Percentiles rank a stretch among this genome's conserved stretches.
phyloP scores from a whole-genome alignment of 2,888 invertebrate genomes.

The Scaptomyza cyrtandrae region DNA sequence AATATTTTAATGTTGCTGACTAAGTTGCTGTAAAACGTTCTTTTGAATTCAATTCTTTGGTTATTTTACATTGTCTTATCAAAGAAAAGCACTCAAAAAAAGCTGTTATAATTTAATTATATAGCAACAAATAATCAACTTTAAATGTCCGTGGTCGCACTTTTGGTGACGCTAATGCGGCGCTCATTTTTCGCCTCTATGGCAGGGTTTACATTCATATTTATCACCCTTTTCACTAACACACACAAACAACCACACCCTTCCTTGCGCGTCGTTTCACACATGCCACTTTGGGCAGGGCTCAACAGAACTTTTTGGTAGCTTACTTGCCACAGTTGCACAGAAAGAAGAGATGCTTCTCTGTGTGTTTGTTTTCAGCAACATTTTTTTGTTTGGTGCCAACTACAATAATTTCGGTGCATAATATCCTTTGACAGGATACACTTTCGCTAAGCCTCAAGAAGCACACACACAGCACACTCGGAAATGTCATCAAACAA shows the following conservation, averaged over 20 bases:
- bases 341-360: neutral
- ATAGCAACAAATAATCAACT: too few species aligned
- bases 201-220: constrained; percentile 8
- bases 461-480: constrained; percentile 58
- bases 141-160: constrained; percentile 39
- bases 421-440: constrained; percentile 72
- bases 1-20: too few species aligned
- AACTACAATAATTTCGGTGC: constrained; percentile 68
- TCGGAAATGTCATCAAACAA: constrained; percentile 63
- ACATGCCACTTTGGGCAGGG: constrained; percentile 51
- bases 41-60: too few species aligned
- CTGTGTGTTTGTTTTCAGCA: constrained; percentile 41
- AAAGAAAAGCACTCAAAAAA: too few species aligned
- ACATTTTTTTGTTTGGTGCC: constrained; percentile 60
- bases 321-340: constrained; percentile 48
- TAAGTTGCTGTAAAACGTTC: too few species aligned
- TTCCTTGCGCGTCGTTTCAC: constrained; percentile 25
- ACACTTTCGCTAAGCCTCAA: constrained; percentile 71
- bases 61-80: too few species aligned
- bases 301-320: constrained; percentile 69
- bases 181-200: constrained; percentile 60
- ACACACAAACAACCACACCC: neutral
- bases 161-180: constrained; percentile 66
- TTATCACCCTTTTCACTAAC: neutral
- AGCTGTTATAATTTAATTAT: too few species aligned